Base-by-base conservation (phyloP, 2,888 invertebrate species). In the Agonopterix alstromeriana region DNA sequence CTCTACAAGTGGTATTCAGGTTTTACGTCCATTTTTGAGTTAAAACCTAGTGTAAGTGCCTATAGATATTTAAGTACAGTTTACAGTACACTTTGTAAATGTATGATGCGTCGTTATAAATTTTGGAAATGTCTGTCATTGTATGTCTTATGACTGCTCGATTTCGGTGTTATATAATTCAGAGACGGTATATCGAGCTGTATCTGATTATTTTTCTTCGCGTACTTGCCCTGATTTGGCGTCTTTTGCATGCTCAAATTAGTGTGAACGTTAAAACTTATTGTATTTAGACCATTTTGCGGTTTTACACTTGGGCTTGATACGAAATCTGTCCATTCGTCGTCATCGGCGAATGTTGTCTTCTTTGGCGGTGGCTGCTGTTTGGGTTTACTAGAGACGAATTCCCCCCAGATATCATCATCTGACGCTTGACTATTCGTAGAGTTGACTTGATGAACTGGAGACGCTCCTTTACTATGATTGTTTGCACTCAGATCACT, bases 321-420 rank as follows among this genome's bases (percentile, higher is more conserved):
- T 38, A 89, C 83, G 53, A 89, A 89, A 49, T 89, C 89, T 36
- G 85, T 84, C 89, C 89, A 89, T 61, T 89, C 89, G 48, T 89
- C 89, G 46, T 85, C 86, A 48, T 89, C 89, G 0, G 61, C 68
- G 53, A 79, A 75, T 1, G 61, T 57, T 0, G 71, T 57, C 57
- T 80, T 83, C 54, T 78, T 78, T 36, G 70, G 57, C 38, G 66
- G 49, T 3, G 64, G 46, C 48, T 66, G 64, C 50, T 74, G 77
- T 58, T 75, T 81, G 2, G 88, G 86, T 53, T 77, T 82, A 57
- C 83, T 87, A 0, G 89, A 91, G 14, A 92, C 90, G 64, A 91
- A 92, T 54, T 92, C 92, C 1, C 91, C 90, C 92, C 92, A 92
- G 57, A 89, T 89, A 27, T 27, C 27, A 45, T 91, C 91, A 3